Evolutionary conservation across 1,140 invertebrate genomes (phyloP).

Genomic region (Neocloeon triangulifer): DNA sequence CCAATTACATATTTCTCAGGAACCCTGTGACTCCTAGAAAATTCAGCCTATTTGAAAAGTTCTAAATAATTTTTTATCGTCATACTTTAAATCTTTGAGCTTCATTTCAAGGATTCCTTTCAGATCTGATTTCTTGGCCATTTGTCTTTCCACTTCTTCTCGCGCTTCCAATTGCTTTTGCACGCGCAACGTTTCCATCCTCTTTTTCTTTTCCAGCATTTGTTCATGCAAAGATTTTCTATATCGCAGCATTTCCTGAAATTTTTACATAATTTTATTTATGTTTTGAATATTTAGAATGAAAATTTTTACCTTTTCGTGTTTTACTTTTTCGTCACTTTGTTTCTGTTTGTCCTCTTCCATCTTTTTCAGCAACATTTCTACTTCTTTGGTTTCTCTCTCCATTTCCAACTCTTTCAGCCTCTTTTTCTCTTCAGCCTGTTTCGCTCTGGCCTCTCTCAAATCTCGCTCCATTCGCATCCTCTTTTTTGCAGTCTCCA

Average conservation of each 20-base stretch:
- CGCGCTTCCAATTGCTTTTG: too few species aligned
- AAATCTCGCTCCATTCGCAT: conserved; percentile 13
- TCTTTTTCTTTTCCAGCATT: conserved; percentile 44
- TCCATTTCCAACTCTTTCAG: conserved; percentile 31
- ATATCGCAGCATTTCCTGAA: conserved; percentile 10
- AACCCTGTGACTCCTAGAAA: too few species aligned
- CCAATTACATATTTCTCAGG: too few species aligned
- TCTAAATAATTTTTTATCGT: too few species aligned
- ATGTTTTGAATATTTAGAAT: conserved; percentile 2
- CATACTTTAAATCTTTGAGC: too few species aligned
- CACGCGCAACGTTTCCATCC: too few species aligned
- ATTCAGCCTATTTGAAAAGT: too few species aligned
- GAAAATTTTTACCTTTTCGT: conserved; percentile 1
- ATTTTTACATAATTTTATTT: conserved; percentile 7
- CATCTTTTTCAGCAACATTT: conserved; percentile 21
- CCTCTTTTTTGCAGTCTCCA: conserved; percentile 12
- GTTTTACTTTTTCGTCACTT: conserved; percentile 14
- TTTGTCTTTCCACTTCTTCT: too few species aligned
- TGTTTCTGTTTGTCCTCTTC: conserved; percentile 21
- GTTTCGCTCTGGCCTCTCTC: conserved; percentile 18
- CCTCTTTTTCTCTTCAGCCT: conserved; percentile 24
- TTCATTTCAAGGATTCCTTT: too few species aligned
- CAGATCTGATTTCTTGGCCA: too few species aligned
- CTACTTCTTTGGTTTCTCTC: conserved; percentile 31
- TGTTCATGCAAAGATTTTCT: conserved; percentile 22